Base-by-base conservation (phyloP, 64 coral and sea anemone species). In the Porites australiensis region DNA sequence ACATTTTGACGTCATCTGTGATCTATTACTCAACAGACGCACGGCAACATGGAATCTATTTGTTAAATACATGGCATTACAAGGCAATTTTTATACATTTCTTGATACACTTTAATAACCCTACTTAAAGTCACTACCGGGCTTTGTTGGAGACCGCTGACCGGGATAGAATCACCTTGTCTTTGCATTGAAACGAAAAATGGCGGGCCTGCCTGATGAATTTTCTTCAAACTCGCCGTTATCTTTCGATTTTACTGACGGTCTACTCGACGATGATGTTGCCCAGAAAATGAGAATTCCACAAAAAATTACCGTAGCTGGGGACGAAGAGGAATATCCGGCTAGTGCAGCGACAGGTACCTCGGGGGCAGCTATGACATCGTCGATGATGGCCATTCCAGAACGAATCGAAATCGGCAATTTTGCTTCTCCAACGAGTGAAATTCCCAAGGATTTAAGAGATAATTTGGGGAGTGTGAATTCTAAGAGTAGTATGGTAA, bases 371-470 rank as follows among this genome's bases (percentile, higher is more conserved):
- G 46, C 19, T 15, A 73, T 75, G 15, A 72, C 72, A 18, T 86
- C 71, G 13, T 66, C 95, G 2, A 97, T 37, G 27, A 37, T 97
- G 95, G 63, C 88, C 3, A 93, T 97, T 43, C 95, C 95, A 11
- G 95, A 97, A 45, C 74, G 92, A 57, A 97, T 97, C 11, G 95
- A 91, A 15, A 91, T 97, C 15, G 95, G 95, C 44, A 77, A 77
- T 6, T 94, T 86, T 77, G 83, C 87, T 5, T 77, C 54, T 4
- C 82, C 81, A 45, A 89, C 52, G 10, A 87, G 87, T 50, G 83
- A 94, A n/a, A 87, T 97, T 91, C 95, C 95, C 3, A 86, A 92
- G 52, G 95, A 97, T 49, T 66, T 97, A 66, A 71, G 90, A 90
- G 95, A 97, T 47, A 88, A 97, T 23, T 69, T 93, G 18, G 88